A percentile compares a stretch with the other conserved stretches of the same genome.
Evolutionary conservation across 2,888 invertebrate genomes (phyloP).

Genomic region (Metopia argyrocephala): DNA sequence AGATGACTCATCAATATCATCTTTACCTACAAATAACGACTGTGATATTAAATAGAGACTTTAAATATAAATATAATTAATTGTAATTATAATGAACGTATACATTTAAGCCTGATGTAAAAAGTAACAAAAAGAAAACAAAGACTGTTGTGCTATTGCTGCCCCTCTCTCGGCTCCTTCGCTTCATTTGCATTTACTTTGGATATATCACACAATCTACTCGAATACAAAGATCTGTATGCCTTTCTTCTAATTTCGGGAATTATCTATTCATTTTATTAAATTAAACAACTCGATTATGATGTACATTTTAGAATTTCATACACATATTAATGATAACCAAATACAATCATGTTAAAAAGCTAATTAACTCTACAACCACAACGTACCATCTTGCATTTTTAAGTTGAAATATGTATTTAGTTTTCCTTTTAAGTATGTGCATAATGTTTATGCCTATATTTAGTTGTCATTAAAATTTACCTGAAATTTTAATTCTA

Average conservation of each 20-base stretch:
- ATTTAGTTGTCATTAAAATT: neutral
- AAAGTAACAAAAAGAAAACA: constrained; percentile 46
- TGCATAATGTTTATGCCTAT: constrained; percentile 25
- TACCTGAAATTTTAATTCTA: neutral
- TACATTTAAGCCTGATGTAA: constrained; percentile 31
- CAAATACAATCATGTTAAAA: constrained; percentile 33
- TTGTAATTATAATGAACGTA: constrained; percentile 33
- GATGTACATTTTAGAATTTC: too few species aligned
- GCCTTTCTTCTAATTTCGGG: constrained; percentile 10
- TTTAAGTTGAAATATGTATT: constrained; percentile 42
- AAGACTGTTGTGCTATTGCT: constrained; percentile 51
- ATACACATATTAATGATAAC: too few species aligned
- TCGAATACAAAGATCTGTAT: constrained; percentile 8
- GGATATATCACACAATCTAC: neutral
- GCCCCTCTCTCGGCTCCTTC: neutral
- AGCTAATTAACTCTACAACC: constrained; percentile 10
- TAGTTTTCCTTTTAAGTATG: neutral
- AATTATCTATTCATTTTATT: too few species aligned
- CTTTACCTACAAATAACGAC: constrained; percentile 58
- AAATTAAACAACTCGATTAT: too few species aligned
- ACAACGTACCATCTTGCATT: constrained; percentile 63
- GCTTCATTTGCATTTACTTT: neutral
- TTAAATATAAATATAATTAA: constrained; percentile 35
- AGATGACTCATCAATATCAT: constrained; percentile 69
- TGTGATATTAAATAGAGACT: constrained; percentile 65